Conservation (phyloP, 2,797 vertebrate genomes). For the Eulemur rubriventer region DNA sequence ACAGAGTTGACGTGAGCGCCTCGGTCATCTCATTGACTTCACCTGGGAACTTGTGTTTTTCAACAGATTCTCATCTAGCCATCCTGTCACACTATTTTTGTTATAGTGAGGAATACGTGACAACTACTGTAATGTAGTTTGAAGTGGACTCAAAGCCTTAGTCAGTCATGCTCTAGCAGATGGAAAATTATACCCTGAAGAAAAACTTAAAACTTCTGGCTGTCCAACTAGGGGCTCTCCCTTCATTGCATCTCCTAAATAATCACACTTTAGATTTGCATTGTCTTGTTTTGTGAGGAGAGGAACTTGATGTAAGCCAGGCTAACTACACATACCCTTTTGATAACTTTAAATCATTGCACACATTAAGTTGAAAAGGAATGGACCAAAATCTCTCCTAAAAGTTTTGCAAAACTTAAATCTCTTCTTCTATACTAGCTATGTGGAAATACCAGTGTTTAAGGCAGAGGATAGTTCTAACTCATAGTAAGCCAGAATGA, state of each 20-base stretch:
- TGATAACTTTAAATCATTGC: background rate
- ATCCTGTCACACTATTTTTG: background rate
- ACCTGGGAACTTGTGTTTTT: background rate
- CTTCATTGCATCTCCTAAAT: background rate
- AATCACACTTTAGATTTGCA: background rate
- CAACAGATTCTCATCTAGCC: background rate
- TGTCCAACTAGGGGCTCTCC: background rate
- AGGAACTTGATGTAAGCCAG: background rate
- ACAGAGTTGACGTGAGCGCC: background rate
- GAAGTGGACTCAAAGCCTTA: background rate
- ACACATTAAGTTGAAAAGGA: constrained; percentile 7
- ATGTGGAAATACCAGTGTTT: background rate
- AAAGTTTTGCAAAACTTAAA: constrained; percentile 4
- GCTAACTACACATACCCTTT: background rate
- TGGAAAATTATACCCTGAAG: background rate
- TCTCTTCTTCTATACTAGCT: background rate
- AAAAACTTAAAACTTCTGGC: background rate
- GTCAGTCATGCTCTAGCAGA: background rate
- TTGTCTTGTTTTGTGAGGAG: background rate
- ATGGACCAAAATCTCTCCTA: background rate
- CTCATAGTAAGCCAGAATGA: background rate
- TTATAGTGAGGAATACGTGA: background rate
- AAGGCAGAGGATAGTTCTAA: background rate
- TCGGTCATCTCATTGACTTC: background rate
- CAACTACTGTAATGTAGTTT: background rate